phyloP scores from a whole-genome alignment of 2,888 invertebrate genomes.

The Napeogenes inachia region DNA sequence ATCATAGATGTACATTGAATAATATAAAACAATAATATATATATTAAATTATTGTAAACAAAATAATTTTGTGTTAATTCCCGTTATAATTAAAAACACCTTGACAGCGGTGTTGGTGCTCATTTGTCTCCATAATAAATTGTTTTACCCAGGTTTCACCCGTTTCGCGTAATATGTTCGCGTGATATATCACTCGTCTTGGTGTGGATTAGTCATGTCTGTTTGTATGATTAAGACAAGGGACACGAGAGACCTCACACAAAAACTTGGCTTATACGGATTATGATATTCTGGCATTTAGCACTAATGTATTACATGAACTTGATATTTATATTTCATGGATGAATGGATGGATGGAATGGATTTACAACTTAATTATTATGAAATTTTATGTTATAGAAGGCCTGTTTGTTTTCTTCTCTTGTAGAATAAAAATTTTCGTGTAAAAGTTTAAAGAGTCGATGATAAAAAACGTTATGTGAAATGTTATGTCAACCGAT shows the following conservation, averaged over 20 bases:
- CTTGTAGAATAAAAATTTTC: too few relatives aligned
- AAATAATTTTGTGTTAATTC: slow-evolving; percentile 27
- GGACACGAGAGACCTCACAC: slow-evolving; percentile 5
- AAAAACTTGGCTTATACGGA: not conserved
- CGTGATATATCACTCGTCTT: slow-evolving; percentile 64
- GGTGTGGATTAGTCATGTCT: slow-evolving; percentile 53
- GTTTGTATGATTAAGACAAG: slow-evolving; percentile 47
- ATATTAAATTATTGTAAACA: not conserved
- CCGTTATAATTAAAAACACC: slow-evolving; percentile 56
- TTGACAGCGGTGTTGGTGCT: slow-evolving; percentile 37
- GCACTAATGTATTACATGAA: not conserved
- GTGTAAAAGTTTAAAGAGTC: too few relatives aligned
- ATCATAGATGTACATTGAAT: too few relatives aligned
- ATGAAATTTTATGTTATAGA: too few relatives aligned
- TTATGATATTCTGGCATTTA: not conserved
- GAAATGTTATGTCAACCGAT: too few relatives aligned
- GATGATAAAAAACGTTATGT: too few relatives aligned
- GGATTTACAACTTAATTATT: too few relatives aligned
- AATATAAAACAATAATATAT: too few relatives aligned
- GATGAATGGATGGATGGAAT: too few relatives aligned
- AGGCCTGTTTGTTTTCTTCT: too few relatives aligned
- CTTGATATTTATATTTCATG: not conserved
- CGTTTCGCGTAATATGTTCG: slow-evolving; percentile 59
- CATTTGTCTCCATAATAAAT: slow-evolving; percentile 67
- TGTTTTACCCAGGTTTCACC: slow-evolving; percentile 54